These are phyloP conservation scores for Barnardius zonarius DNA, from an alignment of 2,113 vertebrate species.

Conservation along the genomic window DNA sequence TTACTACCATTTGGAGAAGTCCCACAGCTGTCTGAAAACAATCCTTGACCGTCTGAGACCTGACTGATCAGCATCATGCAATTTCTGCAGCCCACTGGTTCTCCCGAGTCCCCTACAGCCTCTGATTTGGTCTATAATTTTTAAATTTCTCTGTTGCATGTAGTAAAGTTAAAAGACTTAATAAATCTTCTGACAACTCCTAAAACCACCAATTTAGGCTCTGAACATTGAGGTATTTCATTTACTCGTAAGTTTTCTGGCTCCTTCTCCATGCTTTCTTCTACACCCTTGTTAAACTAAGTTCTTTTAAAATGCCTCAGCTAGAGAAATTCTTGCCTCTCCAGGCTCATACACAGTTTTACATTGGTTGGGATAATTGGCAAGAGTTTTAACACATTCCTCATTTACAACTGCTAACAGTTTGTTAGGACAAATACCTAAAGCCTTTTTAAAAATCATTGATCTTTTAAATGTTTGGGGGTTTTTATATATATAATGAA, in stretches of 20 bases:
- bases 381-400: slow-evolving; percentile 61
- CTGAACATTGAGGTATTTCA: slow-evolving; percentile 58
- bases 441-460: slow-evolving; percentile 54
- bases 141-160: slow-evolving; percentile 52
- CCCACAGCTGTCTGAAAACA: not conserved
- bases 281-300: slow-evolving; percentile 49
- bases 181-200: slow-evolving; percentile 66
- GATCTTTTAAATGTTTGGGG: not conserved
- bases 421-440: slow-evolving; percentile 65
- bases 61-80: not conserved
- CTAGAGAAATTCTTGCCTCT: slow-evolving; percentile 44
- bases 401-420: slow-evolving; percentile 60
- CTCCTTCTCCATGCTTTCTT: slow-evolving; percentile 57
- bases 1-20: not conserved
- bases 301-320: slow-evolving; percentile 37
- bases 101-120: not conserved
- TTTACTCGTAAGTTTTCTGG: slow-evolving; percentile 59
- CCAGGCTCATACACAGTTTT: slow-evolving; percentile 21
- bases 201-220: slow-evolving; percentile 54
- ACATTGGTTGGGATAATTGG: slow-evolving; percentile 29
- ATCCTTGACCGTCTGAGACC: not conserved
- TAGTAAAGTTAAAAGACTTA: slow-evolving; percentile 65
- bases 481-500: not conserved
- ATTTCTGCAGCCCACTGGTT: not conserved
- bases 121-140: slow-evolving; percentile 35